phyloP scores from a whole-genome alignment of 2,888 invertebrate species.

The Agriopis leucophaearia region DNA sequence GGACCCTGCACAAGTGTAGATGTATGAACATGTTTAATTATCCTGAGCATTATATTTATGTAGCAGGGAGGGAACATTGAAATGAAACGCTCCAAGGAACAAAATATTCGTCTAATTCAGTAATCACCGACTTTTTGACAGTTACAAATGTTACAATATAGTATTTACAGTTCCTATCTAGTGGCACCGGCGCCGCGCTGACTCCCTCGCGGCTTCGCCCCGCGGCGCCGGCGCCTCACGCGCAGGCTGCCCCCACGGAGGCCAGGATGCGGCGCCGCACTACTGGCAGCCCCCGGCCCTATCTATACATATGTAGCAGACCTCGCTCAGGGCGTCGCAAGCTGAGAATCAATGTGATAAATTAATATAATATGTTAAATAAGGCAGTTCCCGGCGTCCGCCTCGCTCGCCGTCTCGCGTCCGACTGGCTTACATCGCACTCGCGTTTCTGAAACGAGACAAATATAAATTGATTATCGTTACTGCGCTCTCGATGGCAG shows the following conservation, averaged over 20 bases:
- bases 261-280: too few relatives aligned
- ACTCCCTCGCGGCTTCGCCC: neutral
- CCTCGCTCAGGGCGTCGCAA: neutral
- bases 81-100: constrained; percentile 13
- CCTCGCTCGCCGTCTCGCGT: neutral
- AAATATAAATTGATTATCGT: neutral
- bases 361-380: constrained; percentile 14
- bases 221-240: neutral
- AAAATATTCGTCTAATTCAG: constrained; percentile 26
- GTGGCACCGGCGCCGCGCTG: neutral
- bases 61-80: neutral
- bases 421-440: constrained; percentile 34
- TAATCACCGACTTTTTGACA: constrained; percentile 17
- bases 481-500: neutral
- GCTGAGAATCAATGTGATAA: constrained; percentile 4
- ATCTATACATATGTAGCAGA: neutral
- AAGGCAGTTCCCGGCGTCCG: constrained; percentile 5
- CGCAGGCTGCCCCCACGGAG: too few relatives aligned
- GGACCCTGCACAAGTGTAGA: too few relatives aligned
- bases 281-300: too few relatives aligned
- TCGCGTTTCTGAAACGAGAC: constrained; percentile 40
- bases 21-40: too few relatives aligned
- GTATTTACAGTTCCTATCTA: constrained; percentile 6
- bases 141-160: constrained; percentile 21
- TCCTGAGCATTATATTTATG: too few relatives aligned